Evolutionary conservation across 2,888 invertebrate genomes (phyloP).

Genomic region (Cetonia aurata): DNA sequence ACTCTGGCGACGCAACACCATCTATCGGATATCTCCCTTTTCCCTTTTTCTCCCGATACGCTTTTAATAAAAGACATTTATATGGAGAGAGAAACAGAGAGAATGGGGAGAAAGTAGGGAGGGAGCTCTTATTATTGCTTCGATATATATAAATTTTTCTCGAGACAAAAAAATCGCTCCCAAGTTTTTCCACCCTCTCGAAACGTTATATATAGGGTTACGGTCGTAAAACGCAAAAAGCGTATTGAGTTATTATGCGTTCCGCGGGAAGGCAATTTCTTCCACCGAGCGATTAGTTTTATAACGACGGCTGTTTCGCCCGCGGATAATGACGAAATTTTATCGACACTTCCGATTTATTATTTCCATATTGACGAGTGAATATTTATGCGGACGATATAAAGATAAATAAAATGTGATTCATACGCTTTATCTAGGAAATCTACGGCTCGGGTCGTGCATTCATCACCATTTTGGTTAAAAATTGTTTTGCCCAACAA

Average conservation of each 20-base stretch:
- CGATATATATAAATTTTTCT: conserved; percentile 2
- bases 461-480: no score
- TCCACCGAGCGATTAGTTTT: conserved; percentile 12
- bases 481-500: no score
- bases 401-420: no score
- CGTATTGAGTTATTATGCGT: conserved; percentile 36
- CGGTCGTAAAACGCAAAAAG: conserved; percentile 31
- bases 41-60: not conserved
- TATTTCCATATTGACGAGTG: no score
- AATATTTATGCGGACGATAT: no score
- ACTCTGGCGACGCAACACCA: not conserved
- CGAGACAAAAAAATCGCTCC: conserved; percentile 18
- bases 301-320: conserved; percentile 19
- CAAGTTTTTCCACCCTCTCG: conserved; percentile 17
- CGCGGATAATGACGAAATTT: not conserved
- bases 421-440: no score
- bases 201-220: not conserved
- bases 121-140: conserved; percentile 18
- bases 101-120: no score
- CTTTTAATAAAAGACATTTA: conserved; percentile 37
- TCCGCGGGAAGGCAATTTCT: conserved; percentile 6
- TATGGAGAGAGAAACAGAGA: conserved; percentile 1
- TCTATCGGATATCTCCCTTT: conserved; percentile 5
- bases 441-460: no score
- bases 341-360: no score